phyloP scores from a whole-genome alignment of 2,113 vertebrate genomes.

The Thomomys bottae region DNA sequence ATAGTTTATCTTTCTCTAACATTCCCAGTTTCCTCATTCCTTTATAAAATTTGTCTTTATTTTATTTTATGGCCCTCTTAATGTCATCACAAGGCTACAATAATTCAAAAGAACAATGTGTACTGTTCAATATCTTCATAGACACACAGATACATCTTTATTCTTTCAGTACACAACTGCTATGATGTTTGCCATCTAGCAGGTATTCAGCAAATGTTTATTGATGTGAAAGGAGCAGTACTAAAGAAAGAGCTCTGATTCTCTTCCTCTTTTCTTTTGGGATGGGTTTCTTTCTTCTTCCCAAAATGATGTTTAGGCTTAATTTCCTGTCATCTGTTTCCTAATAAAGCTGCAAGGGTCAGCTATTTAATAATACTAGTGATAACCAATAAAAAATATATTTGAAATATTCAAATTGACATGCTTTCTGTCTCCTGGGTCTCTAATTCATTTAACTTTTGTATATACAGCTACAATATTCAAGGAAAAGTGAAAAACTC shows the following conservation, averaged over 20 bases:
- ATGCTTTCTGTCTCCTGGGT: not conserved
- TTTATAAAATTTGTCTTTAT: conserved; percentile 39
- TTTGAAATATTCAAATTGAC: not conserved
- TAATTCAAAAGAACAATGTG: not conserved
- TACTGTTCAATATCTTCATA: not conserved
- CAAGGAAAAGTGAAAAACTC: not conserved
- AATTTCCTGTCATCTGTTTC: not conserved
- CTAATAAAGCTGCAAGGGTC: not conserved
- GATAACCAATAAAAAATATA: not conserved
- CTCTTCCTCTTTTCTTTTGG: not conserved
- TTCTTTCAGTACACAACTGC: not conserved
- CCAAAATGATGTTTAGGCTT: not conserved
- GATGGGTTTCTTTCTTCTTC: not conserved
- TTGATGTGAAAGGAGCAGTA: not conserved
- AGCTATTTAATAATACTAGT: not conserved
- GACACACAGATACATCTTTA: not conserved
- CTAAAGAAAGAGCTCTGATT: not conserved
- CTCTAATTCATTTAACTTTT: not conserved
- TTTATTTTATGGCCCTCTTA: conserved; percentile 3
- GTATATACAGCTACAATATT: not conserved
- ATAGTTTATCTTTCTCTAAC: not conserved
- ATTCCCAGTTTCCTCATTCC: not conserved
- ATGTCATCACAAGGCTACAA: not conserved
- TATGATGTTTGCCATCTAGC: not conserved
- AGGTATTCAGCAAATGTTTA: not conserved